Base-by-base conservation (phyloP, 2,797 vertebrate species). In the Ceryle rudis region DNA sequence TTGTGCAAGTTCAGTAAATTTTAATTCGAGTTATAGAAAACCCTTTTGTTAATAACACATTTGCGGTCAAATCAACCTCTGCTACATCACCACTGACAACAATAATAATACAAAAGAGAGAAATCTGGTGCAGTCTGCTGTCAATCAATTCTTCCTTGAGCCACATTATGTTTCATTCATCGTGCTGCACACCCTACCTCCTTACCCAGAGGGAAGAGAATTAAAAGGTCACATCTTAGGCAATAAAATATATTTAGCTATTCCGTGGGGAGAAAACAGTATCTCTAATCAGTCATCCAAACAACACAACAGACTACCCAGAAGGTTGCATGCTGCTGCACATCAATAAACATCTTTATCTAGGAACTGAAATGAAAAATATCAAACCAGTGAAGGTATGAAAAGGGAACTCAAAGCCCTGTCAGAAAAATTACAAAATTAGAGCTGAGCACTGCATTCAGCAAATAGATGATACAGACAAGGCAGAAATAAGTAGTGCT, bases 221-320 rank as follows among this genome's bases (percentile, higher is more conserved):
- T 91, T 95, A 93, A 96, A 96, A 96, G 95, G 90, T 96, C 95
- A 96, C 35, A 74, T 93, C 83, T 86, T 79, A 81, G 77, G 89
- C 95, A 95, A 95, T 89, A 94, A 96, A 95, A 85, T 71, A 86
- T 64, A 93, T 86, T 71, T 83, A 93, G 92, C 89, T 96, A 23
- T 90, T 93, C 83, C 78, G 54, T 54, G 29, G 41, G 61, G 55
- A 92, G 55, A 91, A 95, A 87, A 75, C 58, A 85, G 67, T 49
- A 91, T 41, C 51, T 96, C 91, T 94, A 89, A 96, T 87, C 93
- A 95, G 81, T 79, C 86, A 94, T 67, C 89, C 94, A 92, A 86
- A 95, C 70, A 86, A 86, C 75, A 67, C 61, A 81, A 93, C 42
- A 57, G 37, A 74, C 57, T 95, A 84, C 84, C 86, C 25, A 90